Evolutionary conservation across 2,888 invertebrate genomes (phyloP).

Genomic region (Oasisia sp.): DNA sequence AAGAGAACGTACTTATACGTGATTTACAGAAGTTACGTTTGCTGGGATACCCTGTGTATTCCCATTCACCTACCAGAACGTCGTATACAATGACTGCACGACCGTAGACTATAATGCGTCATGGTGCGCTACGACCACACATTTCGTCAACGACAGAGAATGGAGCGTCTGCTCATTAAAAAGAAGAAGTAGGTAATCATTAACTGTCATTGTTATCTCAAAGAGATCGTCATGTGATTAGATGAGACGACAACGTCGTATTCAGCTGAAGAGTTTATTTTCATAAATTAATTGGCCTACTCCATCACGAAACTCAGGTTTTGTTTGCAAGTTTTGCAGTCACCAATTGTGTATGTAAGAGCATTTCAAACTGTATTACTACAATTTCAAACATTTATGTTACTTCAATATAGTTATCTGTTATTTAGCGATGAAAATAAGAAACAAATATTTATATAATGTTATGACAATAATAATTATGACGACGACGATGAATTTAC

Average conservation of each 20-base stretch:
- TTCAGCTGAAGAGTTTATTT: neutral
- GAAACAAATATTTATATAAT: no score
- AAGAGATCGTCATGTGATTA: neutral
- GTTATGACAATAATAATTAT: no score
- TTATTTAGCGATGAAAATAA: no score
- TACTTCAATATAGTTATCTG: no score
- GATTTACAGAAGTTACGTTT: neutral
- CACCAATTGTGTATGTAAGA: no score
- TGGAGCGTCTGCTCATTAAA: neutral
- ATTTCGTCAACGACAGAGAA: neutral
- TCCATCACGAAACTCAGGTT: no score
- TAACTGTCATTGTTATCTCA: neutral
- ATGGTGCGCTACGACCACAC: neutral
- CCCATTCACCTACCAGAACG: neutral
- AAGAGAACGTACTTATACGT: no score
- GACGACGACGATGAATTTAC: no score
- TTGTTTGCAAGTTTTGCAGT: no score
- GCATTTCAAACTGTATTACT: no score
- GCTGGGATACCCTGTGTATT: neutral
- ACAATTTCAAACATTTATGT: no score
- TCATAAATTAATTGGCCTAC: no score
- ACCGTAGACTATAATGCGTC: neutral
- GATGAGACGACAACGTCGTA: neutral
- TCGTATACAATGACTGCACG: neutral
- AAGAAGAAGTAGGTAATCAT: slow-evolving; percentile 1